Evolutionary conservation across 2,888 invertebrate genomes (phyloP).

Genomic region (Athalia circularis): DNA sequence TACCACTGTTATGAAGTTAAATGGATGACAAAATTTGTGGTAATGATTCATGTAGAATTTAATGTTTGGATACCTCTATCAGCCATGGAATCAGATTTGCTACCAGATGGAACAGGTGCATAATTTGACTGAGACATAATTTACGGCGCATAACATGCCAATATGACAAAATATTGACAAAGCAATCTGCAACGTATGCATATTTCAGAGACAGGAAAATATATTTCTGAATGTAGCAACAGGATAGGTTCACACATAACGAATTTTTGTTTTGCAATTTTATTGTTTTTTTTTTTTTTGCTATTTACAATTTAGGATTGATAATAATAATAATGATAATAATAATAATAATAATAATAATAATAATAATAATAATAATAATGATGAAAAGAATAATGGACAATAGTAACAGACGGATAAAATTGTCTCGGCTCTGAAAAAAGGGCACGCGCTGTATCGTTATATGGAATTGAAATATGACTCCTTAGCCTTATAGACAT

Average conservation of each 20-base stretch:
- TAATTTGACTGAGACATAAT: conserved; percentile 7
- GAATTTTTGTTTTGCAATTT: conserved; percentile 32
- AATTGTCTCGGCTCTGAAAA: conserved; percentile 14
- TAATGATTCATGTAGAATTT: no score
- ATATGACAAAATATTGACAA: not conserved
- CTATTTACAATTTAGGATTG: conserved; percentile 69
- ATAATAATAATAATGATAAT: conserved; percentile 65
- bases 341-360: conserved; percentile 55
- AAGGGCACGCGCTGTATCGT: not conserved
- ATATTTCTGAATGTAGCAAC: not conserved
- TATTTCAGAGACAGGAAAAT: conserved; percentile 22
- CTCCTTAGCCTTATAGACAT: not conserved
- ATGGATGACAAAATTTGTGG: no score
- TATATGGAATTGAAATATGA: not conserved
- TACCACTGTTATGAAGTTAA: no score
- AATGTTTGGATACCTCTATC: not conserved
- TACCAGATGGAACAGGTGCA: not conserved
- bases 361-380: conserved; percentile 67
- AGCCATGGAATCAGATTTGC: not conserved
- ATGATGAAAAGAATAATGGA: conserved; percentile 65
- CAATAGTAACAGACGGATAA: conserved; percentile 62
- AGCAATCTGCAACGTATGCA: conserved; percentile 1
- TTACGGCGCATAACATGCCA: not conserved
- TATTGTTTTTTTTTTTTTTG: conserved; percentile 54
- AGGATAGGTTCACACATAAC: conserved; percentile 25